Conservation (phyloP, 2,113 vertebrate genomes). For the Picathartes gymnocephalus region DNA sequence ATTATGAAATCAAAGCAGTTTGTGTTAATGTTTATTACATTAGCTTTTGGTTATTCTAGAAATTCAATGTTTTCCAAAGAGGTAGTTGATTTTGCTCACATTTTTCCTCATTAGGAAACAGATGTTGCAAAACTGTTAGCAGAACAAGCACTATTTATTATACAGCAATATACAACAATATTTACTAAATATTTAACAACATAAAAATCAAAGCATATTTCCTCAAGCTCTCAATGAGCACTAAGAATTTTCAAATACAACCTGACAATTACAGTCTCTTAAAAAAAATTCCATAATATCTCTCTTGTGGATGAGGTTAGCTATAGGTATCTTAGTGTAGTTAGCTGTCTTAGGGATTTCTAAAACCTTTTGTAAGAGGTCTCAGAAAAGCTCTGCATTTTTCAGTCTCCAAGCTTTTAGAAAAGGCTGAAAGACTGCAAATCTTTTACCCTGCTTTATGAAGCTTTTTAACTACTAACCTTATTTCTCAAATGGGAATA, state of each 20-base stretch:
- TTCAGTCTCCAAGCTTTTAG: background rate
- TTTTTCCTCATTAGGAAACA: slow-evolving; percentile 12
- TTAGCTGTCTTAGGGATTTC: background rate
- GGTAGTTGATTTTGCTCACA: background rate
- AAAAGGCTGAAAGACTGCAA: background rate
- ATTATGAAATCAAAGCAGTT: background rate
- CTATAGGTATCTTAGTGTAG: background rate
- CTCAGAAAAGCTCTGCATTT: background rate
- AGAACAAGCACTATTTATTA: background rate
- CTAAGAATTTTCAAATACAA: background rate
- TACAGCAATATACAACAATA: background rate
- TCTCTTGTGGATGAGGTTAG: background rate
- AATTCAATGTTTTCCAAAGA: background rate
- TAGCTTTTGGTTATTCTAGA: background rate
- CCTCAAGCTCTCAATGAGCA: background rate
- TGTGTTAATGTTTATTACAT: background rate
- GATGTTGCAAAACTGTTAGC: background rate
- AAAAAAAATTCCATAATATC: background rate
- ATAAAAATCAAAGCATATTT: background rate
- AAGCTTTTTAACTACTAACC: background rate
- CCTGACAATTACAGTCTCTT: background rate
- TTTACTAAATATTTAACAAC: background rate
- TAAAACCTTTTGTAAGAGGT: background rate
- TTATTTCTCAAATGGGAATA: background rate
- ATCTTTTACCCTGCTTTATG: background rate